Base-by-base conservation (phyloP, 1,140 invertebrate species). In the Chironomus striatipennis region DNA sequence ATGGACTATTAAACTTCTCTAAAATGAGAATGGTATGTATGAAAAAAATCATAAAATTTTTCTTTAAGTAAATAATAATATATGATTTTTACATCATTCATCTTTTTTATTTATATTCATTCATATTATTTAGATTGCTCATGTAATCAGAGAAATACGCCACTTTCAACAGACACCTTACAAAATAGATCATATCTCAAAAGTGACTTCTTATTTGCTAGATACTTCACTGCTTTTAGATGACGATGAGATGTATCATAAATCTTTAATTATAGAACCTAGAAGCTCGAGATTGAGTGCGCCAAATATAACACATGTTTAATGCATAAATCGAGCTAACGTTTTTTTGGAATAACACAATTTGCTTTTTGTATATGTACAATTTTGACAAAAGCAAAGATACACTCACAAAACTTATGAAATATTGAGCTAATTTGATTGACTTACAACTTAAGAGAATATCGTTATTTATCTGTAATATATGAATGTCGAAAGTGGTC, bases 161-260 rank as follows among this genome's bases (percentile, higher is more conserved):
- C 91, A 95, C 77, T 96, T 94, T 81, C 95, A 97, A 80, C 93
- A 96, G 82, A 96, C 93, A 5, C 91, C 93, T 0, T 97, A 97
- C 81, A 95, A 94, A 83, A 96, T 97, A 75, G 92, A 95, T 78
- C 86, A 91, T 76, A 93, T 92, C 75, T 85, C 87, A 42, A 92
- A 93, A 84, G 93, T 94, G 64, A 88, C 88, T 34, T 83, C 83
- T 78, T 97, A 96, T 81, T 83, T 97, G 5, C 82, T 96, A 76
- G 94, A 97, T 79, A 85, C 89, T 1, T 87, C 88, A 15, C 80
- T 92, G 10, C 83, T 94, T 12, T 84, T 95, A 67, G 87, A 89
- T 73, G 94, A 96, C 79, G 94, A 96, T 77, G 88, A 93, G 77
- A 86, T 96, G 18, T 96, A 96, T 83, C 86, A 88, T 76, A 86